These are phyloP conservation scores for Euwallacea fornicatus DNA, from an alignment of 1,140 invertebrate genomes.

Conservation along the genomic window DNA sequence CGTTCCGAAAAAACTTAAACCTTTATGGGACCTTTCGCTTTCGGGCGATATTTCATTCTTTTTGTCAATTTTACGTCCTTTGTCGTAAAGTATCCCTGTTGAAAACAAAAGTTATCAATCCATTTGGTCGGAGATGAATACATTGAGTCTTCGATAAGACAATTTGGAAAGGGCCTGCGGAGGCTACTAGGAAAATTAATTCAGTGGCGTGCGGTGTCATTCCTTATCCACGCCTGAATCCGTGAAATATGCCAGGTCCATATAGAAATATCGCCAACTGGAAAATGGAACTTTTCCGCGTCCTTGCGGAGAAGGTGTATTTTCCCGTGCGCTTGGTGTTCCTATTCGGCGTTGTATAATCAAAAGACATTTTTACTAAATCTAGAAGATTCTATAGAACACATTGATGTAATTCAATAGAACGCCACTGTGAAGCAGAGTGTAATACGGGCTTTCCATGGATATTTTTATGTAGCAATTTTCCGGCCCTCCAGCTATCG, in stretches of 20 bases:
- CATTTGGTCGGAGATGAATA: slow-evolving; percentile 19
- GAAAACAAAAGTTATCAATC: slow-evolving; percentile 25
- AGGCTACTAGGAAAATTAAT: slow-evolving; percentile 7
- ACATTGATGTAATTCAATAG: too few species aligned
- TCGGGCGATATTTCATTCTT: slow-evolving; percentile 5
- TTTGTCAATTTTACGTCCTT: slow-evolving; percentile 23
- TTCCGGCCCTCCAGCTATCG: slow-evolving; percentile 45
- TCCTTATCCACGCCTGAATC: too few species aligned
- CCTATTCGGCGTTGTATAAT: too few species aligned
- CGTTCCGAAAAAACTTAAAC: slow-evolving; percentile 12
- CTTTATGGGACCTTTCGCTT: slow-evolving; percentile 9
- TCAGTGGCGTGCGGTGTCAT: neutral
- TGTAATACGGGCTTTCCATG: slow-evolving; percentile 29
- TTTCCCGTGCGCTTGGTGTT: too few species aligned
- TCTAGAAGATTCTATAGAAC: too few species aligned
- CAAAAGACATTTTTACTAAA: too few species aligned
- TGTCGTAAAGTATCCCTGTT: slow-evolving; percentile 20
- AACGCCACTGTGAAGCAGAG: slow-evolving; percentile 6
- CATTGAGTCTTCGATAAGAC: slow-evolving; percentile 18
- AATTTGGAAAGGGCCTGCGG: slow-evolving; percentile 1
- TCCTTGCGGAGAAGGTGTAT: too few species aligned
- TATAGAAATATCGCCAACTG: too few species aligned
- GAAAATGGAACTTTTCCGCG: too few species aligned
- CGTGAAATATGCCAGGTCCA: too few species aligned
- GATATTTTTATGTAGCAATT: slow-evolving; percentile 47